Evolutionary conservation across 2,888 invertebrate genomes (phyloP).

Genomic region (Myopa tessellatipennis): DNA sequence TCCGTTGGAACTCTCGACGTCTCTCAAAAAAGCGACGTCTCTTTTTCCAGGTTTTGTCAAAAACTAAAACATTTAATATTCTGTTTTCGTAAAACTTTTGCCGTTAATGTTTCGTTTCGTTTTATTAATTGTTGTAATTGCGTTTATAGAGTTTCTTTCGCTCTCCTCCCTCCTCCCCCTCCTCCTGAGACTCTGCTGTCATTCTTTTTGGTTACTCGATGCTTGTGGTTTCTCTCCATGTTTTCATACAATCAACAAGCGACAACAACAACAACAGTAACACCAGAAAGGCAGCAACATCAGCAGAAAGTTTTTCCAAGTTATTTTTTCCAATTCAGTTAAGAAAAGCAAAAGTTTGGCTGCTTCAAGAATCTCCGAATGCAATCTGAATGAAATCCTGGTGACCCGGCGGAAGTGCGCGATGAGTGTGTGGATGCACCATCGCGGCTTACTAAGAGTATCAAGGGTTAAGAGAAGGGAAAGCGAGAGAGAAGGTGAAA

Average conservation of each 20-base stretch:
- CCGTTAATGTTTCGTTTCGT: slow-evolving; percentile 59
- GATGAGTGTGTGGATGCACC: no score
- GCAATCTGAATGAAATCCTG: background rate
- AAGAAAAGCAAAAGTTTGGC: slow-evolving; percentile 24
- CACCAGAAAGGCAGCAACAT: slow-evolving; percentile 39
- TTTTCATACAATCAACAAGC: background rate
- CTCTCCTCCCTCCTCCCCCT: slow-evolving; percentile 24
- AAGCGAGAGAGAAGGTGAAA: slow-evolving; percentile 43
- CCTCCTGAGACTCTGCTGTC: slow-evolving; percentile 41
- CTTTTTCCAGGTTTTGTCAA: no score
- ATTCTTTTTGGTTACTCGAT: slow-evolving; percentile 21
- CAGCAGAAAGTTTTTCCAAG: slow-evolving; percentile 41
- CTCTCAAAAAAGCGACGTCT: no score
- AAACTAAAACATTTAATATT: slow-evolving; percentile 3
- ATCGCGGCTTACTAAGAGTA: background rate
- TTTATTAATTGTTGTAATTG: slow-evolving; percentile 61
- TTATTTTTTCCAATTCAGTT: slow-evolving; percentile 45
- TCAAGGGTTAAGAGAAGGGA: slow-evolving; percentile 25
- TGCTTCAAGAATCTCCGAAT: slow-evolving; percentile 11
- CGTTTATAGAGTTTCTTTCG: slow-evolving; percentile 48
- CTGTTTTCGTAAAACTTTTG: slow-evolving; percentile 53
- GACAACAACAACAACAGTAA: slow-evolving; percentile 31
- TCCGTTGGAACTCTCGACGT: background rate
- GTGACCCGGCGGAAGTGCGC: background rate
- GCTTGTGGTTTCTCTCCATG: background rate